These are phyloP conservation scores for Pterophyllum scalare DNA, from an alignment of 2,113 vertebrate species.

Conservation along the genomic window DNA sequence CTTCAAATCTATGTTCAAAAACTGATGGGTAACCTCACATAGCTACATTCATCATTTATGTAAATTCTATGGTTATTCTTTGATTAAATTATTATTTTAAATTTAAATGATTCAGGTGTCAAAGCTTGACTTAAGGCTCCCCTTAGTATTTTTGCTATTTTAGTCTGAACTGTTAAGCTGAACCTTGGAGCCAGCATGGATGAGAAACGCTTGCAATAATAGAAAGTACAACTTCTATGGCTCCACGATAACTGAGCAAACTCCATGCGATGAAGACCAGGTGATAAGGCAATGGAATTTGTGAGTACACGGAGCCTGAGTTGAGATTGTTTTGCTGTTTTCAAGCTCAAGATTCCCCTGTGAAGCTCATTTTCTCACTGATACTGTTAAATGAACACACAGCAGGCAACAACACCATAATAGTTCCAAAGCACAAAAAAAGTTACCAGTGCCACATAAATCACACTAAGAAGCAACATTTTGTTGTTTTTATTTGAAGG, in stretches of 20 bases:
- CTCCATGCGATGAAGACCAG: background rate
- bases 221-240: background rate
- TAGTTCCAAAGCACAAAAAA: conserved; percentile 31
- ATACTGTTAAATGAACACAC: background rate
- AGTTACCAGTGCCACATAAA: no score
- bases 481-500: background rate
- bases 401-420: conserved; percentile 34
- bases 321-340: background rate
- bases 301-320: background rate
- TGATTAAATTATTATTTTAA: background rate
- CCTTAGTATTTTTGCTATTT: background rate
- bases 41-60: background rate
- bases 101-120: background rate
- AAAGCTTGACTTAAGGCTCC: background rate
- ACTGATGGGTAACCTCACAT: background rate
- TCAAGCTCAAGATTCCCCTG: background rate
- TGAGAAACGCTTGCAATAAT: background rate
- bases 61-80: background rate
- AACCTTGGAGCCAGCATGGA: background rate
- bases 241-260: background rate
- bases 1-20: no score
- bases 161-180: background rate
- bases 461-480: background rate
- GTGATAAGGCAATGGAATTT: background rate
- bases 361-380: background rate